These are phyloP conservation scores for Lindbergichthys nudifrons DNA, from an alignment of 2,797 vertebrate genomes.

Conservation along the genomic window DNA sequence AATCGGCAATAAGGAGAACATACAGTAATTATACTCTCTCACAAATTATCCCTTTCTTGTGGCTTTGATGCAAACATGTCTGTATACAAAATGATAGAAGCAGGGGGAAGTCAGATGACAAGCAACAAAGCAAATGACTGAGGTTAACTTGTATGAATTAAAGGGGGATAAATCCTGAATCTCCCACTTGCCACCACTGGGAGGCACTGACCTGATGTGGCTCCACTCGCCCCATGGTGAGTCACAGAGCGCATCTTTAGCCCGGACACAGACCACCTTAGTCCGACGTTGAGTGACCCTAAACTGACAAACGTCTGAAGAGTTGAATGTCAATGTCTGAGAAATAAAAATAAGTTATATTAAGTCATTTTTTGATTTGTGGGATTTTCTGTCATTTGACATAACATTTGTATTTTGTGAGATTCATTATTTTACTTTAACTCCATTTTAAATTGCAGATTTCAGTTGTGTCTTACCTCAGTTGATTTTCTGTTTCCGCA, in stretches of 20 bases:
- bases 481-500: slow-evolving; percentile 29
- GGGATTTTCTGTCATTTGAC: slow-evolving; percentile 3
- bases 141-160: not conserved
- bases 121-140: not conserved
- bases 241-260: slow-evolving; percentile 75
- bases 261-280: slow-evolving; percentile 74
- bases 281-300: slow-evolving; percentile 48
- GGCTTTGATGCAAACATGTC: not conserved
- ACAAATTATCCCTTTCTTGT: not conserved
- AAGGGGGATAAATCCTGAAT: not conserved
- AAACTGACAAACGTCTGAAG: slow-evolving; percentile 58
- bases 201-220: slow-evolving; percentile 65
- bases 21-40: not conserved
- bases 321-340: slow-evolving; percentile 48
- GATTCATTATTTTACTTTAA: not conserved
- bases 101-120: not conserved
- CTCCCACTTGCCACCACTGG: not conserved
- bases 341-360: not conserved
- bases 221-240: slow-evolving; percentile 85
- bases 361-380: not conserved
- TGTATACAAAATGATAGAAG: not conserved
- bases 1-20: not conserved
- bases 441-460: not conserved
- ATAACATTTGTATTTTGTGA: not conserved
- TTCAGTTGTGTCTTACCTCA: slow-evolving; percentile 55